Base-by-base conservation (phyloP, 2,113 vertebrate species). In the Chinchilla lanigera region DNA sequence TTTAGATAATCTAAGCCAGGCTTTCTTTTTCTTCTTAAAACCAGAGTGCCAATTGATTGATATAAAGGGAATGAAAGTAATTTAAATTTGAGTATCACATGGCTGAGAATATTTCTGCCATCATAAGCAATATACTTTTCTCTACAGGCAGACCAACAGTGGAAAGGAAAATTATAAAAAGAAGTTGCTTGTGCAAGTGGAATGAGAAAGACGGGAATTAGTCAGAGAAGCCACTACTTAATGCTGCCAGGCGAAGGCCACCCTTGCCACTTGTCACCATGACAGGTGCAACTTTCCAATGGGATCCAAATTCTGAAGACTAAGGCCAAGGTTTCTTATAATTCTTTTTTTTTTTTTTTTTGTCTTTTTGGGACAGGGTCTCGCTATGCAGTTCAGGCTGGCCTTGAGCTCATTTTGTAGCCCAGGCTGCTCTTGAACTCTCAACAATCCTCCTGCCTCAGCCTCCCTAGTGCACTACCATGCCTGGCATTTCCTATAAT, bases 11-110 rank as follows among this genome's bases (percentile, higher is more conserved):
- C 13, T 89, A 71, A 96, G 58, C 63, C 61, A 88, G 52, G 69
- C 26, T 75, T 60, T 73, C 38, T 77, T 95, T 92, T 85, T 90
- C 52, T 95, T 96, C 63, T 84, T 93, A 44, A 77, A 93, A 93
- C 13, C 26, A 71, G 58, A 94, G 95, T 71, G 81, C 22, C 77
- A 93, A 88, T 1, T 47, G 47, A 73, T 11, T 90, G 63, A 88
- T 69, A 44, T 44, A 38, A 89, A 22, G 24, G 71, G 73, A 89
- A 81, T 38, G 87, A 90, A 87, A 86, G 44, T 54, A 38, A 89
- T 44, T 96, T 85, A 58, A 93, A 90, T 82, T 10, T 80, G 90
- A 93, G 30, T 35, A 69, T n/a, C n/a, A 26, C 22, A 75, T 94
- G 69, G 61, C 14, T 89, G 30, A 61, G 56, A 90, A 50, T 67